Conservation (phyloP, 2,113 vertebrate genomes). For the Monopterus albus region DNA sequence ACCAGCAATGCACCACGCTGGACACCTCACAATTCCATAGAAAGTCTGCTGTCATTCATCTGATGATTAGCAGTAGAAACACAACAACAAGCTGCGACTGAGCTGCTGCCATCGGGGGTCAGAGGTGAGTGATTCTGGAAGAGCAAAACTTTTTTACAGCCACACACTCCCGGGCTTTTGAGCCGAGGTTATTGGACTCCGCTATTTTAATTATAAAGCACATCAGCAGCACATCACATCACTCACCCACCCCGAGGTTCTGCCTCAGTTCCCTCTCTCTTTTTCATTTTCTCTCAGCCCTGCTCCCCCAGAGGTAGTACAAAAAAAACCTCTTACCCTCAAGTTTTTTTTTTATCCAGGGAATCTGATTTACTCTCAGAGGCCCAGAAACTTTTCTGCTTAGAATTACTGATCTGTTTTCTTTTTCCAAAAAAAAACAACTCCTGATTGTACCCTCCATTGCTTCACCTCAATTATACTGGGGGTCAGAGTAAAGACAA, state of each 20-base stretch:
- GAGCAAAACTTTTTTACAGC: no score
- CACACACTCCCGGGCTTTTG: background rate
- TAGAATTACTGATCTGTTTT: constrained; percentile 41
- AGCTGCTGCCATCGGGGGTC: background rate
- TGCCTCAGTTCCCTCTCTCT: constrained; percentile 3
- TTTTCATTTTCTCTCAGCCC: constrained; percentile 38
- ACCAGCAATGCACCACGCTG: no score
- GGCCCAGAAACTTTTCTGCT: constrained; percentile 20
- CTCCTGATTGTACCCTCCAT: background rate
- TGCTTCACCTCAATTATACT: constrained; percentile 59
- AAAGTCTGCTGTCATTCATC: no score
- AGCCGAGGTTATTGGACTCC: constrained; percentile 24
- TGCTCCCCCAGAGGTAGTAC: background rate
- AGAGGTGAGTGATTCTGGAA: no score
- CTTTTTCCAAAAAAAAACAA: background rate
- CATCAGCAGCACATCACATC: constrained; percentile 27
- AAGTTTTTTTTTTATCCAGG: constrained; percentile 7
- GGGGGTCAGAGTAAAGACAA: constrained; percentile 45
- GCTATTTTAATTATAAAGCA: constrained; percentile 41
- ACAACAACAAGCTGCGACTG: background rate
- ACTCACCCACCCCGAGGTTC: constrained; percentile 14
- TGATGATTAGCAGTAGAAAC: background rate
- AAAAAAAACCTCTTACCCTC: background rate
- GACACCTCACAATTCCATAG: no score
- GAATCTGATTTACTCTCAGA: constrained; percentile 20